Base-by-base conservation (phyloP, 2,888 invertebrate species). In the Cephalotes varians region DNA sequence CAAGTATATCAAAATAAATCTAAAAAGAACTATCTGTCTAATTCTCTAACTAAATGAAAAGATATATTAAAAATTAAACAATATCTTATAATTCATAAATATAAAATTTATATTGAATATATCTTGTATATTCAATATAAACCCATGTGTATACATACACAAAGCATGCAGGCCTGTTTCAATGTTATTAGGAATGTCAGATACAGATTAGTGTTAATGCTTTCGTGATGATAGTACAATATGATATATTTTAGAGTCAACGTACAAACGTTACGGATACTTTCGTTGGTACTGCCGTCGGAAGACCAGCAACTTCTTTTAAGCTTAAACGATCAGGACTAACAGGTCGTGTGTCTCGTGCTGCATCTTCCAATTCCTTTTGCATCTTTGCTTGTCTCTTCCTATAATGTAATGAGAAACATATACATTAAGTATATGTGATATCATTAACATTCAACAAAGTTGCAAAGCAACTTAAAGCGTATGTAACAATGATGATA, bases 311-410 rank as follows among this genome's bases (percentile, higher is more conserved):
- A 47, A 93, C 95, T 91, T 96, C 96, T 88, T 95, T 95, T 74
- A 95, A 89, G 86, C 95, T 95, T 34, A 95, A 95, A 67, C 95
- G 94, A 86, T 95, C 95, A 56, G 95, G 94, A 82, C 95, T 94
- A 73, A 95, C 87, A 28, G 95, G 95, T 88, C 96, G 95, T 34
- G 95, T 96, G 87, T 98, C 97, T 93, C 97, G 97, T 0, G 98
- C 98, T 28, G 99, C 99, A 93, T 99, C 99, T 95, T 98, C 98
- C 67, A 99, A 95, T 92, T 99, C 98, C 94, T 97, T 97, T 93
- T 98, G 97, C 94, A 99, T 96, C 95, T 97, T 98, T 88, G 97
- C 98, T 94, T 98, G 98, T 93, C 97, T 97, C 95, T 97, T 97
- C 95, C 98, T 98, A 96, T 67, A 89, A 89, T 82, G 54, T 15